Evolutionary conservation across 2,888 invertebrate species (phyloP), one percentile per base, ranked within the genome.

Genomic region (Oligia fasciuncula): DNA sequence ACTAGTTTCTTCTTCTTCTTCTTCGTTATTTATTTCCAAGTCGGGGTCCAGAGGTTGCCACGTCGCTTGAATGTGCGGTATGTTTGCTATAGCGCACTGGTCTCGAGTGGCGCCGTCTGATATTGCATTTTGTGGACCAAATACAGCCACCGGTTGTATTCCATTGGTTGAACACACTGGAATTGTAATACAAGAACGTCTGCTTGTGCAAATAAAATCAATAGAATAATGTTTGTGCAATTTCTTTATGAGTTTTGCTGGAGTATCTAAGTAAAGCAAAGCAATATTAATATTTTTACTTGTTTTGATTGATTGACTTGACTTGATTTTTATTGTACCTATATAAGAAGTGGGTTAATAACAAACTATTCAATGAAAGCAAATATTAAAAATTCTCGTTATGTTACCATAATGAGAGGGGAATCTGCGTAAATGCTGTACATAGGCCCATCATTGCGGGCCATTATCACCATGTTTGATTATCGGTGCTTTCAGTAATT

Each of bases 61-160:
- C 0, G 95, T 92, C 0, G 96, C 96, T 92, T 96, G 97, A 51
- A 97, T 93, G 76, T 96, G 95, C 4, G 97, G 97, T 77, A 96
- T 94, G 69, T 96, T 93, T 0, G 93, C 92, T 11, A 93, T 87
- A 5, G 92, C 90, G 77, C 96, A 96, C 81, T 96, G 96, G 78
- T 96, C 95, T n/a, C 94, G 91, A 2, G 95, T 89, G 0, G 93
- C 92, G 0, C 94, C 92, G 74, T 96, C 96, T n/a, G 94, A 89
- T 79, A 94, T 90, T 29, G 94, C 91, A 73, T 92, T 93, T 92
- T 95, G 96, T 40, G 96, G 97, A 68, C 97, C 97, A 62, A 97
- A 92, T 63, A 97, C 85, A 8, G 94, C 96, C 82, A 96, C 93
- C 9, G 96, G 94, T 78, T 86, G 91, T 69, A 92, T 91, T 62